These are phyloP conservation scores for Oreochromis grahami DNA, from an alignment of 2,797 vertebrate genomes.

Conservation along the genomic window DNA sequence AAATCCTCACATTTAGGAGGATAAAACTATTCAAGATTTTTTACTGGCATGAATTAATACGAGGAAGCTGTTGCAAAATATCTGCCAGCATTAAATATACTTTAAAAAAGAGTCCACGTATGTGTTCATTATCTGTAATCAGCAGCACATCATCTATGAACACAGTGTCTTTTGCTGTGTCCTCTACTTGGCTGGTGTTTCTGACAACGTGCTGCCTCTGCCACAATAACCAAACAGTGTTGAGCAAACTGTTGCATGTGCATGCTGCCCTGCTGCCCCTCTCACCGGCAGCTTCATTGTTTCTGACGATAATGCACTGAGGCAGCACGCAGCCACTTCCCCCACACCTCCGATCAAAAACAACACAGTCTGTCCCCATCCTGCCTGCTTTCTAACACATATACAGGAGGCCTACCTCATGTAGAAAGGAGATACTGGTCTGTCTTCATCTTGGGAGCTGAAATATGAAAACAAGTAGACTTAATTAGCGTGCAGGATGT, in stretches of 20 bases:
- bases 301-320: conserved; percentile 38
- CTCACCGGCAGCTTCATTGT: conserved; percentile 45
- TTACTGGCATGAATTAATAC: not conserved
- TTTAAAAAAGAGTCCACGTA: not conserved
- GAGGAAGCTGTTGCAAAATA: not conserved
- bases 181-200: not conserved
- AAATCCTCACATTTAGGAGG: not conserved
- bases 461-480: conserved; percentile 53
- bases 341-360: conserved; percentile 41
- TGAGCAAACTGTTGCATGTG: conserved; percentile 44
- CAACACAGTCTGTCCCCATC: conserved; percentile 17
- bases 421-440: conserved; percentile 91
- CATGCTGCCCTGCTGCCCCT: conserved; percentile 5
- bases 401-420: conserved; percentile 80
- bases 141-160: not conserved
- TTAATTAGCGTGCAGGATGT: conserved; percentile 15
- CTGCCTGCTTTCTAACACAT: not conserved
- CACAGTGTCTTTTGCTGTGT: not conserved
- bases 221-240: conserved; percentile 8
- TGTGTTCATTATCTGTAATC: not conserved
- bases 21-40: not conserved
- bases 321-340: conserved; percentile 22
- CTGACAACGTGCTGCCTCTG: not conserved
- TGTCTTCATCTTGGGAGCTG: conserved; percentile 88
- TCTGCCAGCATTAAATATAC: not conserved